These are phyloP conservation scores for Amphipoea oculea DNA, from an alignment of 2,888 invertebrate species.

Conservation along the genomic window DNA sequence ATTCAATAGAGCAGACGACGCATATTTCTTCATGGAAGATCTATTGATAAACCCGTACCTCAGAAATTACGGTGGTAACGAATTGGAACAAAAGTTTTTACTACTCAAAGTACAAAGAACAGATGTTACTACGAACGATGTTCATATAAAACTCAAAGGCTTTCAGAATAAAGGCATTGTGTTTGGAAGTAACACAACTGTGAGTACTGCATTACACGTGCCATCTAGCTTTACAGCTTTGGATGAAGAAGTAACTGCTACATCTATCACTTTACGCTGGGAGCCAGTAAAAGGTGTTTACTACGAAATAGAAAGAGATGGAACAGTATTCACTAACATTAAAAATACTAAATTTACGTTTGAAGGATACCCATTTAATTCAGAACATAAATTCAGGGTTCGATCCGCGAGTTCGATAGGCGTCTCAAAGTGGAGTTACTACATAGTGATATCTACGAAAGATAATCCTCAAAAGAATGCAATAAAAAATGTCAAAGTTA, in stretches of 20 bases:
- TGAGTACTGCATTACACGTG: constrained; percentile 65
- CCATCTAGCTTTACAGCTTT: constrained; percentile 71
- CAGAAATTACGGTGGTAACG: constrained; percentile 60
- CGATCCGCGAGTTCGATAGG: constrained; percentile 74
- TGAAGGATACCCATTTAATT: constrained; percentile 72
- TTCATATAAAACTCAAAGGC: constrained; percentile 80
- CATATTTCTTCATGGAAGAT: constrained; percentile 78
- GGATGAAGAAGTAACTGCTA: constrained; percentile 71
- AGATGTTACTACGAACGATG: constrained; percentile 77
- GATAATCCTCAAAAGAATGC: constrained; percentile 73
- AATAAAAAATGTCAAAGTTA: constrained; percentile 74
- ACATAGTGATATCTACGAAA: constrained; percentile 71
- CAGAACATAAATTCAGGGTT: constrained; percentile 79
- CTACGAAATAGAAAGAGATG: constrained; percentile 85
- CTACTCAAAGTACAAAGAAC: constrained; percentile 79
- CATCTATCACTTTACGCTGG: constrained; percentile 78
- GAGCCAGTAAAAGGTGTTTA: constrained; percentile 68
- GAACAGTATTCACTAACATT: constrained; percentile 78
- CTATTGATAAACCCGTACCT: constrained; percentile 81
- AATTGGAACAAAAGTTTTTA: constrained; percentile 76
- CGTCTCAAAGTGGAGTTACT: constrained; percentile 83
- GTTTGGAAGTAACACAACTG: constrained; percentile 69
- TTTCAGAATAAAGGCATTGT: constrained; percentile 72
- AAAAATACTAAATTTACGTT: constrained; percentile 73
- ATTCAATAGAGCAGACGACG: constrained; percentile 75